These are phyloP conservation scores for Anhinga rufa DNA, from an alignment of 2,113 vertebrate genomes.

Conservation along the genomic window DNA sequence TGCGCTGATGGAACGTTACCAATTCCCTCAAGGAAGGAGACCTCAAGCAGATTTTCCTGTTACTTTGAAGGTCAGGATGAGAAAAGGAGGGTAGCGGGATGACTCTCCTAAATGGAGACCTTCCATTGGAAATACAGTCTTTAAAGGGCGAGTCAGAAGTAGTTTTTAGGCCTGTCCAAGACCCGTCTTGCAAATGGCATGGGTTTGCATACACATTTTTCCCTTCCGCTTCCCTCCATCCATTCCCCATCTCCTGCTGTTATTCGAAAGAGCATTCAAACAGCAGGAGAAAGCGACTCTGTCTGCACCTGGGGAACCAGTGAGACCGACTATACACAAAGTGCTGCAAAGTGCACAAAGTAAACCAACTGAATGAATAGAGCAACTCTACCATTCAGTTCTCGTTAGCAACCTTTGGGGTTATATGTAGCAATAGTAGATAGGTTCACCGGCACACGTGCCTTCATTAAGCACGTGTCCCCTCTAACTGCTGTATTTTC, in stretches of 20 bases:
- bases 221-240: neutral
- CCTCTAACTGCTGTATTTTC: neutral
- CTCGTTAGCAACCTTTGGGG: neutral
- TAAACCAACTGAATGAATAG: neutral
- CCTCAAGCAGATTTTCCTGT: neutral
- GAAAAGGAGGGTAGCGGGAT: neutral
- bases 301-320: constrained; percentile 24
- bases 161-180: neutral
- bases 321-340: constrained; percentile 46
- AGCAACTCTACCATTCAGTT: rapidly evolving
- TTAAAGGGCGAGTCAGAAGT: neutral
- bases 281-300: neutral
- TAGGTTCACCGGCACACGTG: rapidly evolving
- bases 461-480: neutral
- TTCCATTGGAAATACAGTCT: neutral
- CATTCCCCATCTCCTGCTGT: neutral
- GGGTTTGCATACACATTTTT: neutral
- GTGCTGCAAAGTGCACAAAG: constrained; percentile 38
- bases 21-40: neutral
- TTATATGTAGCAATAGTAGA: neutral
- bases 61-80: neutral
- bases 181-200: neutral
- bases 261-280: neutral
- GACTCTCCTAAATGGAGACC: neutral
- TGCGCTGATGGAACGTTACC: neutral